Evolutionary conservation across 2,888 invertebrate genomes (phyloP).

Genomic region (Polyommatus iphigenia): DNA sequence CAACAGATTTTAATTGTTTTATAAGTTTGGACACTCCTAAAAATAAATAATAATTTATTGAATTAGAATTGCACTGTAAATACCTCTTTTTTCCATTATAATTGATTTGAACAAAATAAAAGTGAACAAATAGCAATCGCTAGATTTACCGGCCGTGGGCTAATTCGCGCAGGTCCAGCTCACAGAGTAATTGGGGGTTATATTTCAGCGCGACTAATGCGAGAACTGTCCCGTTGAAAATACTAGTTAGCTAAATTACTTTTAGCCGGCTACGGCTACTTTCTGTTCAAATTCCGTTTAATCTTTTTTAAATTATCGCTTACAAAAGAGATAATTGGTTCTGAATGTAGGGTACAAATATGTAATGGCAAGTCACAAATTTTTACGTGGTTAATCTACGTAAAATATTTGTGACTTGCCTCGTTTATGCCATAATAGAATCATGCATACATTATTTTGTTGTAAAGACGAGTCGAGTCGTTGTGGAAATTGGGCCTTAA

Average conservation of each 20-base stretch:
- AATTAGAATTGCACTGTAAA: not conserved
- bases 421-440: too few species aligned
- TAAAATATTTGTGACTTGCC: too few species aligned
- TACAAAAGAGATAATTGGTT: not conserved
- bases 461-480: too few species aligned
- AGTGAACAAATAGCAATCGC: not conserved
- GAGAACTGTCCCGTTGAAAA: not conserved
- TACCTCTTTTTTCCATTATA: not conserved
- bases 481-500: not conserved
- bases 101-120: not conserved
- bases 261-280: not conserved
- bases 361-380: too few species aligned
- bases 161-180: constrained; percentile 1
- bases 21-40: too few species aligned
- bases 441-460: too few species aligned
- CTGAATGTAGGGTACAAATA: too few species aligned
- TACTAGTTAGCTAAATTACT: constrained; percentile 1
- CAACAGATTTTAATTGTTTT: too few species aligned
- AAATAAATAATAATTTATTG: not conserved
- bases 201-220: constrained; percentile 11
- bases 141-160: constrained; percentile 8
- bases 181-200: constrained; percentile 11
- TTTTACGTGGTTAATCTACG: too few species aligned
- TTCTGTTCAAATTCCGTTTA: not conserved
- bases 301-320: not conserved